Evolutionary conservation across 2,113 vertebrate genomes (phyloP).

Genomic region (Notothenia rossii): DNA sequence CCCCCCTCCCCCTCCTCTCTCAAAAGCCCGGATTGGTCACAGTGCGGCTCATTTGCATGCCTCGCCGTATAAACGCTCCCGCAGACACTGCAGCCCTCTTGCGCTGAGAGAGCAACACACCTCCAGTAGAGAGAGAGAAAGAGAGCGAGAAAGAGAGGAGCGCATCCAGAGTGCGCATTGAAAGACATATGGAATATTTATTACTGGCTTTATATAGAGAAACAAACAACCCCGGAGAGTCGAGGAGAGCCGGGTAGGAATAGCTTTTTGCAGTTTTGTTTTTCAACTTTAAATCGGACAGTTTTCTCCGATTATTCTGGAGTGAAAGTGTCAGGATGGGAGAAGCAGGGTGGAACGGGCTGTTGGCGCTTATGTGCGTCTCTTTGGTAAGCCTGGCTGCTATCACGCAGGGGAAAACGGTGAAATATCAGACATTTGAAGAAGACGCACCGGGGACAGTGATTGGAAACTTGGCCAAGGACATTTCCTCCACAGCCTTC

Average conservation of each 20-base stretch:
- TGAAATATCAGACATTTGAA: conserved; percentile 94
- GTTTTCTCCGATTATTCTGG: conserved; percentile 50
- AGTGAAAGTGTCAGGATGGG: conserved; percentile 68
- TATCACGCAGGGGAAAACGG: conserved; percentile 85
- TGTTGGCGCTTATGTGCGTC: conserved; percentile 68
- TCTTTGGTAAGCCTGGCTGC: conserved; percentile 65
- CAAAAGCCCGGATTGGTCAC: conserved; percentile 81
- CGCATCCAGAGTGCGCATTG: conserved; percentile 70
- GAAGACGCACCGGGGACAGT: conserved; percentile 93
- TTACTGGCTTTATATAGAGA: conserved; percentile 18
- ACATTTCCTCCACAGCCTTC: conserved; percentile 86
- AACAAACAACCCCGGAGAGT: conserved; percentile 23
- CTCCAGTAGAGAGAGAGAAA: conserved; percentile 56
- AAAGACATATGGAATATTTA: conserved; percentile 73
- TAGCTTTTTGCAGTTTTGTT: conserved; percentile 34
- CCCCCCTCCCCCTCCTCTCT: conserved; percentile 35
- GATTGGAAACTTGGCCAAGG: conserved; percentile 94
- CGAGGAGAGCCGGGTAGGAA: conserved; percentile 16
- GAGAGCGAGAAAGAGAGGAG: conserved; percentile 54
- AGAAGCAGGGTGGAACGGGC: conserved; percentile 72
- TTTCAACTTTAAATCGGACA: conserved; percentile 49
- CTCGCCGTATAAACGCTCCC: conserved; percentile 88
- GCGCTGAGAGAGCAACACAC: conserved; percentile 77
- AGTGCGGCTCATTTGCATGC: conserved; percentile 91
- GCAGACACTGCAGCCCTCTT: conserved; percentile 82